Evolutionary conservation across 2,888 invertebrate species (phyloP), one percentile per base, ranked within the genome.

Genomic region (Agrilus mali): DNA sequence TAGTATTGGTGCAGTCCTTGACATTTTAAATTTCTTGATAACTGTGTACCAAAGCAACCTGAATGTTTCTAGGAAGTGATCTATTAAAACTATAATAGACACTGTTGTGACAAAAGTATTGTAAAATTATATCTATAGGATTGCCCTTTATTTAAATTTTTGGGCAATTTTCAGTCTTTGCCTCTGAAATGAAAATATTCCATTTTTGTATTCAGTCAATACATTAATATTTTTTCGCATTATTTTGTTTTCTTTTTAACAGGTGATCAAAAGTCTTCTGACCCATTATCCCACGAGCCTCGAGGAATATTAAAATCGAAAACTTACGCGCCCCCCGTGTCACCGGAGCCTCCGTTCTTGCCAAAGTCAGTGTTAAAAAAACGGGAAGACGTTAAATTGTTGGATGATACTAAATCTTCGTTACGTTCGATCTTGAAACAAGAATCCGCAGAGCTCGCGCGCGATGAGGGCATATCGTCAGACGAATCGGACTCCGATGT

Each of bases 291-390:
- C 8, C 71, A 69, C 0, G 73, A 72, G 58, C 69, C 71, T n/a
- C 58, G 27, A 27, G 73, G 75, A 2, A 75, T 75, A 38, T 57
- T 76, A 37, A 74, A 74, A 58, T 68, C 72, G 0, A 72, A 72
- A 2, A 65, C 68, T 6, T 68, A 70, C 7, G 66, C 70, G 46
- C 69, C 71, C n/a, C 67, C 69, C 44, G 58, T 66, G 17, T 43
- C 50, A 45, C 43, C 52, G 14, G 43, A 51, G 33, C 45, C 50
- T 35, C 42, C 46, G 14, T 41, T 47, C 14, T 43, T 44, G 15
- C 51, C 55, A 4, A 55, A 54, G 38, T 53, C 55, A 1, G 54
- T 50, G 20, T 47, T 58, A 3, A 55, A 56, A 41, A 51, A 50
- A 43, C 53, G 46, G 10, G 27, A 15, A 35, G 35, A 13, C 35